phyloP scores from a whole-genome alignment of 2,888 invertebrate species.

The Leptothorax acervorum region DNA sequence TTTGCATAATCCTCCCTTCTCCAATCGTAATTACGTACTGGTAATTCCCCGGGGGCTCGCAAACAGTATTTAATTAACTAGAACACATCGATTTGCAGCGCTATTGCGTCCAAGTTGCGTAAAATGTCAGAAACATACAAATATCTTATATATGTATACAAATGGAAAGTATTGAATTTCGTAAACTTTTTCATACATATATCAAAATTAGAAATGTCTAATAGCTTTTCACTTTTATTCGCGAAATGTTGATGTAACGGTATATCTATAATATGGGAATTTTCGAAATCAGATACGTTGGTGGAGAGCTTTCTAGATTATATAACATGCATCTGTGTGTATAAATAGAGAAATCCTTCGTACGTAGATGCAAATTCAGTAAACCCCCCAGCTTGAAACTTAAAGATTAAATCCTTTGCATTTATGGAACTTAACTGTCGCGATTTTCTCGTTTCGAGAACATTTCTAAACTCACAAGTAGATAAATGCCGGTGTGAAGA shows the following conservation, averaged over 20 bases:
- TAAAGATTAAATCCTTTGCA: slow-evolving; percentile 24
- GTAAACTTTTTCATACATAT: background rate
- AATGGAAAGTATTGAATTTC: background rate
- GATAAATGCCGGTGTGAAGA: slow-evolving; percentile 6
- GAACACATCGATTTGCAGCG: slow-evolving; percentile 14
- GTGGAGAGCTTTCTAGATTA: background rate
- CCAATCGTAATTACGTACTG: slow-evolving; percentile 36
- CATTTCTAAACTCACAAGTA: slow-evolving; percentile 15
- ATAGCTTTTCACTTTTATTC: background rate
- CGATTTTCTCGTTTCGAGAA: slow-evolving; percentile 27
- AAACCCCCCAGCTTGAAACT: slow-evolving; percentile 5
- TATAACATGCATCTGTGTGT: background rate
- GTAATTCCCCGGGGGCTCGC: background rate
- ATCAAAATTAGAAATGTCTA: background rate
- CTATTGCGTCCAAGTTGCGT: background rate
- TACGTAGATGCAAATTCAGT: slow-evolving; percentile 17
- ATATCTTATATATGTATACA: no score
- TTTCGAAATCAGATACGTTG: background rate
- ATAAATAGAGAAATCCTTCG: background rate
- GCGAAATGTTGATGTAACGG: background rate
- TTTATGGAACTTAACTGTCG: slow-evolving; percentile 25
- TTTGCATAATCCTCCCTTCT: slow-evolving; percentile 39
- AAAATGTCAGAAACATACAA: background rate
- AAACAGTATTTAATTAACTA: slow-evolving; percentile 50
- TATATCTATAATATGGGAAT: background rate